Base-by-base conservation (phyloP, 2,888 invertebrate species). In the Macrostomum cliftonense region DNA sequence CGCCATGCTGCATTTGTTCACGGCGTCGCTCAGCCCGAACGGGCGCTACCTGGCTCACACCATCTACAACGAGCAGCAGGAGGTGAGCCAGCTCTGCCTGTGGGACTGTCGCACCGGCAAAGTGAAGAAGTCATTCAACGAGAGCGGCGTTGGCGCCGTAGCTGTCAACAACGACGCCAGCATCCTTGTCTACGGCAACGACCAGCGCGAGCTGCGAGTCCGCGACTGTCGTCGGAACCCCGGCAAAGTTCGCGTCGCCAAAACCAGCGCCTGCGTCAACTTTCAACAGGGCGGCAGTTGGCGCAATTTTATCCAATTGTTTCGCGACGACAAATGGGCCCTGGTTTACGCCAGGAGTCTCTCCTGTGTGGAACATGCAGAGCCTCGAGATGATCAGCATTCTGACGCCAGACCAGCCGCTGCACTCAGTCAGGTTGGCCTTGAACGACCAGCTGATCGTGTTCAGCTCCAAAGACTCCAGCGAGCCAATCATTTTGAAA, bases 291-390 rank as follows among this genome's bases (percentile, higher is more conserved):
- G 59, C 12, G 57, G 59, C 12, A 54, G 58, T 11, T 62, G 61
- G 43, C 58, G 60, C 49, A 62, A 66, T 28, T 61, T 63, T 46
- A 53, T 65, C 16, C 40, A 17, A 11, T 19, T 40, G n/a, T 46
- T 60, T 11, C 58, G 60, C 17, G 57, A 58, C 17, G 60, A 59
- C 1, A 52, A 43, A 1, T 54, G 55, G 16, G 67, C 62, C 9
- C 59, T 65, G 9, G 61, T 67, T 9, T 62, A 60, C 46, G 62
- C 65, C 13, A 62, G 63, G 5, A 64, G 63, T 42, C 61, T 67
- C 17, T 64, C 66, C n/a, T 1, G 49, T 67, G 9, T 67, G 66
- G 67, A 66, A 67, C 49, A 50, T 67, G 4, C 60, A 62, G 17
- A 47, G 55, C 12, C 60, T 57, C 1, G 53, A 45, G 1, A 53